Base-by-base conservation (phyloP, 2,888 invertebrate species). In the Rotaria magnacalcarata region DNA sequence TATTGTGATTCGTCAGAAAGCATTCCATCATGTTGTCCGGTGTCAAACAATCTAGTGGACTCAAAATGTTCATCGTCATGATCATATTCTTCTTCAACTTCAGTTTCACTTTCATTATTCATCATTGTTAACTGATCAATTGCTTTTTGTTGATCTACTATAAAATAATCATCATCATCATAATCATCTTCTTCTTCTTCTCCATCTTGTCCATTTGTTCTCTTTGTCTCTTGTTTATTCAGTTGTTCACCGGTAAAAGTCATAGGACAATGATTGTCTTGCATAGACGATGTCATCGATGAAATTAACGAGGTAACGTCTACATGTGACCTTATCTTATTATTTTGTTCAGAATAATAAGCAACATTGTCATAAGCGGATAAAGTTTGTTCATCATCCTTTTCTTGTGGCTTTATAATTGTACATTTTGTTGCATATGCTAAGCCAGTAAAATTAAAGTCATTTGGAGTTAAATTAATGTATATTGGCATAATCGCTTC, bases 221-320 rank as follows among this genome's bases (percentile, higher is more conserved):
- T 47, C 24, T 41, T 43, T 47, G 24, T 47, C 3, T 24, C 80
- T 24, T 80, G 80, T 47, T 80, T 47, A 47, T n/a, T 80, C 19
- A 67, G 67, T 67, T 67, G 67, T 67, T 67, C 67, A 67, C 34
- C 67, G 67, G 16, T 10, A 34, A 34, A 67, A 14, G 27, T 67
- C 67, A 34, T 67, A 34, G 67, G 34, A 67, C 67, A 67, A 67
- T 67, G 19, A 67, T 67, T 41, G 6, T 80, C 14, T 80, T 80
- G 80, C 11, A 80, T 80, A 80, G 43, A 6, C 80, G 67, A 67
- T 67, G 67, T 67, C 67, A 67, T 67, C 67, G 67, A 67, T 67
- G 10, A n/a, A 47, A 47, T 47, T 43, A 47, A 21, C 47, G 80
- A 67, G 67, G 34, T 34, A 67, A 19, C 47, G 80, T 80, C 80